Percentiles rank a stretch among this genome's conserved stretches.
Evolutionary conservation across 2,888 invertebrate genomes (phyloP).

Genomic region (Chorisops tibialis): DNA sequence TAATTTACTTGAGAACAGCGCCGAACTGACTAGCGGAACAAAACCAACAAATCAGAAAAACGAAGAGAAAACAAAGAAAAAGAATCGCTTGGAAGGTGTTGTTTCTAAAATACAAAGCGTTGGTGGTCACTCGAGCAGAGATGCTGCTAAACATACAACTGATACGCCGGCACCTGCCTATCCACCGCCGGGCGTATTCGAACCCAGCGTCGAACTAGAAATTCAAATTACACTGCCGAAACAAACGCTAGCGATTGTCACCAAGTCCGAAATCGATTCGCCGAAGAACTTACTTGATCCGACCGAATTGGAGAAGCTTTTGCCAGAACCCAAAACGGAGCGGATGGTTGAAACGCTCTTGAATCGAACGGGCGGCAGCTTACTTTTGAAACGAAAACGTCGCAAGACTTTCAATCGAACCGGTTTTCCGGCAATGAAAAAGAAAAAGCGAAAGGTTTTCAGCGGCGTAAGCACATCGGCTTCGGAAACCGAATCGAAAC

Average conservation of each 20-base stretch:
- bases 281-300: conserved; percentile 43
- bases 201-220: conserved; percentile 65
- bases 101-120: conserved; percentile 60
- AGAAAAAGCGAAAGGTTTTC: conserved; percentile 8
- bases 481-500: conserved; percentile 29
- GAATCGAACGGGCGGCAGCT: conserved; percentile 45
- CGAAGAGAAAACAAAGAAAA: conserved; percentile 62
- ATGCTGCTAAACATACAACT: not conserved
- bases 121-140: conserved; percentile 19
- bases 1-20: not conserved
- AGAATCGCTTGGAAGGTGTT: conserved; percentile 61
- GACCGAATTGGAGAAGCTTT: conserved; percentile 38
- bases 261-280: conserved; percentile 52
- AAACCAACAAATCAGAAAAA: conserved; percentile 45
- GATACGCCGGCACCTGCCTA: conserved; percentile 40
- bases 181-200: conserved; percentile 67
- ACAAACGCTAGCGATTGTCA: conserved; percentile 52
- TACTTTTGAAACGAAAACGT: conserved; percentile 58
- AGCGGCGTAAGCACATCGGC: conserved; percentile 25
- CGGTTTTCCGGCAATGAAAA: conserved; percentile 72
- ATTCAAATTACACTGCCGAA: conserved; percentile 62
- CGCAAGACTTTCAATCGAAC: conserved; percentile 80
- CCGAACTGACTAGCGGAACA: conserved; percentile 62
- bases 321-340: conserved; percentile 33
- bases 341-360: conserved; percentile 49